Conservation (phyloP, 2,888 invertebrate species). For the Lampropteryx suffumata region DNA sequence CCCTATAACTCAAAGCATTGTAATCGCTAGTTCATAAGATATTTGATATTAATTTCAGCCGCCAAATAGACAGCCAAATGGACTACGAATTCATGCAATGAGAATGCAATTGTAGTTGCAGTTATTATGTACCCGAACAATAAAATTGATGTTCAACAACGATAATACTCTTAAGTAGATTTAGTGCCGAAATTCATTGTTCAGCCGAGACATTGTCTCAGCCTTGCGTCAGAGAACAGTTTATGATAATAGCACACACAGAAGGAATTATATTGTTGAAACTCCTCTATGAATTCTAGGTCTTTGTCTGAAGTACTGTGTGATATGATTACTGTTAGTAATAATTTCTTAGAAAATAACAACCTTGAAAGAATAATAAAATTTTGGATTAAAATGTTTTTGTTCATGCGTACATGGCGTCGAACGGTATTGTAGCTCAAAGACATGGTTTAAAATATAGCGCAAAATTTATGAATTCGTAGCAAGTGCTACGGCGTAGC, state of each 20-base stretch:
- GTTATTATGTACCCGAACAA: slow-evolving; percentile 39
- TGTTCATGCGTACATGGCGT: no score
- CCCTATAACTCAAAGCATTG: no score
- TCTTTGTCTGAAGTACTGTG: neutral
- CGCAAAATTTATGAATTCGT: slow-evolving; percentile 30
- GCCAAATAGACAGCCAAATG: no score
- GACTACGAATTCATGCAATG: no score
- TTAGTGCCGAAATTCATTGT: slow-evolving; percentile 48
- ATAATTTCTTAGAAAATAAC: no score
- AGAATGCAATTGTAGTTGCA: neutral
- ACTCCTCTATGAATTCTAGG: slow-evolving; percentile 28
- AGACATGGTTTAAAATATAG: neutral
- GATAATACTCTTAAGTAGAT: slow-evolving; percentile 43
- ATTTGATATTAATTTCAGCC: no score
- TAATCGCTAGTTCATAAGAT: no score
- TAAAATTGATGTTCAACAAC: slow-evolving; percentile 53
- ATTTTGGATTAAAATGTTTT: no score
- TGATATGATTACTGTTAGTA: no score
- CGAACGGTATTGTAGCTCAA: no score
- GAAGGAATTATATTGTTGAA: slow-evolving; percentile 22
- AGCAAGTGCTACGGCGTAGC: slow-evolving; percentile 48
- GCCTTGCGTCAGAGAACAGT: slow-evolving; percentile 39
- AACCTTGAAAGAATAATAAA: no score
- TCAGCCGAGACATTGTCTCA: slow-evolving; percentile 49
- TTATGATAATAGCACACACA: slow-evolving; percentile 34